A percentile compares a stretch with the other conserved stretches of the same genome.
Conservation (phyloP, 2,888 invertebrate genomes). For the Synanthedon andrenaeformis region DNA sequence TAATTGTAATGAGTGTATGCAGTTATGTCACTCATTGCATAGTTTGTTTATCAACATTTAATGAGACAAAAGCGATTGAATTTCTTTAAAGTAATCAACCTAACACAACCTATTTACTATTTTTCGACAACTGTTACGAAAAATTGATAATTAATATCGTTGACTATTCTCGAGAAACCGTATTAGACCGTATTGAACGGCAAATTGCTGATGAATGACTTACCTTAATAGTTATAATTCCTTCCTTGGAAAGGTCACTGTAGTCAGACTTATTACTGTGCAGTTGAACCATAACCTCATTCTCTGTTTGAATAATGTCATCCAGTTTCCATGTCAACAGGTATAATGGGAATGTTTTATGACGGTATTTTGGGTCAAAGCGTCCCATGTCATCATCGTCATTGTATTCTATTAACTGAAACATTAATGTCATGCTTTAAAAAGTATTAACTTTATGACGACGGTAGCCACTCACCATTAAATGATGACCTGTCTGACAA, state of each 20-base stretch:
- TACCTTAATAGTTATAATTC: conserved; percentile 34
- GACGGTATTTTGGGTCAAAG: conserved; percentile 29
- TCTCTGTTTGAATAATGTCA: conserved; percentile 30
- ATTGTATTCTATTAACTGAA: conserved; percentile 71
- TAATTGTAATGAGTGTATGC: no score
- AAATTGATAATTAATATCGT: no score
- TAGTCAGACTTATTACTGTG: conserved; percentile 9
- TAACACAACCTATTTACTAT: no score
- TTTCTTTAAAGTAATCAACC: no score
- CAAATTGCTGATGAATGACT: background rate
- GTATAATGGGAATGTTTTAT: conserved; percentile 26
- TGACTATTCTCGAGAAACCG: no score
- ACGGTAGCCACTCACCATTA: no score
- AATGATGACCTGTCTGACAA: no score
- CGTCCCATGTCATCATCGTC: conserved; percentile 65
- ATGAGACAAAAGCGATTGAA: no score
- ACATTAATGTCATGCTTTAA: conserved; percentile 3
- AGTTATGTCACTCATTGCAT: no score
- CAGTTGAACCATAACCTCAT: conserved; percentile 39
- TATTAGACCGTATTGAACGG: no score
- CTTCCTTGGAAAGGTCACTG: conserved; percentile 9
- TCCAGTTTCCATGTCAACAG: conserved; percentile 28
- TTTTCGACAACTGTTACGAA: no score
- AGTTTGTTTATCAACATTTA: background rate
- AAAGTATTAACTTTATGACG: no score